A percentile compares a stretch with the other conserved stretches of the same genome.
Conservation (phyloP, 2,888 invertebrate genomes). For the Ophraella communa region DNA sequence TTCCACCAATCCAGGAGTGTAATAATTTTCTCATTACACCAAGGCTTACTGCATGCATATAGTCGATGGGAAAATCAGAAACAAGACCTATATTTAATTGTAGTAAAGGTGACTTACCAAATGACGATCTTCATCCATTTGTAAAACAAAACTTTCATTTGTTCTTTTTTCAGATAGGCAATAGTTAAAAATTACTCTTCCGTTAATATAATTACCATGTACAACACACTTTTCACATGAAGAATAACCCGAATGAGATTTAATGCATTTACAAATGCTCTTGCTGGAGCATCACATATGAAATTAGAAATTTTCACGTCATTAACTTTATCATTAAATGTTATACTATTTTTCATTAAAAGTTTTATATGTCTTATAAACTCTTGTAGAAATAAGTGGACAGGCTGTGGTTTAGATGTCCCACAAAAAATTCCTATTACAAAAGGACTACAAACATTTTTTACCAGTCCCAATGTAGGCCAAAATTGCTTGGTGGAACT, state of each 20-base stretch:
- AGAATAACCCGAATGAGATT: conserved; percentile 21
- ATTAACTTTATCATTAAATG: conserved; percentile 10
- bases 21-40: too few species aligned
- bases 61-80: conserved; percentile 22
- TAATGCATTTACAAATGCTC: conserved; percentile 22
- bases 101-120: conserved; percentile 13
- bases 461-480: conserved; percentile 27
- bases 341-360: conserved; percentile 16
- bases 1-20: conserved; percentile 26
- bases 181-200: conserved; percentile 8
- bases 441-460: conserved; percentile 18
- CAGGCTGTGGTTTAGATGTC: conserved; percentile 14
- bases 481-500: conserved; percentile 24
- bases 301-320: too few species aligned
- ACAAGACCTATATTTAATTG: conserved; percentile 22
- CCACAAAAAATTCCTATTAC: conserved; percentile 25
- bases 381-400: conserved; percentile 17
- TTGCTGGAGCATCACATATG: conserved; percentile 21
- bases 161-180: conserved; percentile 12
- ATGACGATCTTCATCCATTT: conserved; percentile 16
- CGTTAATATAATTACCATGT: conserved; percentile 4
- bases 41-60: conserved; percentile 27
- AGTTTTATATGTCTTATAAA: conserved; percentile 13
- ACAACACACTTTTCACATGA: conserved; percentile 15
- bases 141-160: conserved; percentile 9